Conservation (phyloP, 2,797 vertebrate species). For the Borostomias antarcticus region DNA sequence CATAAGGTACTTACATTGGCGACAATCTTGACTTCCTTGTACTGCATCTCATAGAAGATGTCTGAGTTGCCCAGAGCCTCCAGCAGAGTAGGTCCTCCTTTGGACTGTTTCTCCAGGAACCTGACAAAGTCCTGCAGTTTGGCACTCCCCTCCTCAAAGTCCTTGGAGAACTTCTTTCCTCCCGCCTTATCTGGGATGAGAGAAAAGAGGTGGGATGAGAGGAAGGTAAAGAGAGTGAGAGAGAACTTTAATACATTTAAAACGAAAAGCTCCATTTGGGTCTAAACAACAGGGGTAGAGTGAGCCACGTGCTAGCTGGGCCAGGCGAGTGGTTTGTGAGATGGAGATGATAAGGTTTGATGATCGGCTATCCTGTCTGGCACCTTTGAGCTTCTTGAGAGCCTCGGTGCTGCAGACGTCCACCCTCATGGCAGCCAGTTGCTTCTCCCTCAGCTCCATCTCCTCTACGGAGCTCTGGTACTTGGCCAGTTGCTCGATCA, state of each 20-base stretch:
- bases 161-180: constrained; percentile 96
- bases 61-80: constrained; percentile 90
- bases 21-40: constrained; percentile 97
- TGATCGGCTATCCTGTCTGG: not conserved
- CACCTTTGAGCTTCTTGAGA: constrained; percentile 95
- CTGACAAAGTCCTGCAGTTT: constrained; percentile 95
- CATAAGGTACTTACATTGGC: constrained; percentile 94
- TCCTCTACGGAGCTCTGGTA: constrained; percentile 89
- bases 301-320: not conserved
- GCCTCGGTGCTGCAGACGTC: constrained; percentile 94
- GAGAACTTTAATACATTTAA: not conserved
- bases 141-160: constrained; percentile 95
- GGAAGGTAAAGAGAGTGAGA: constrained; percentile 5
- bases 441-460: constrained; percentile 91
- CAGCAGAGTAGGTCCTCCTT: constrained; percentile 81
- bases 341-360: not conserved
- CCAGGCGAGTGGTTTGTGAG: too few relatives aligned
- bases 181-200: constrained; percentile 94
- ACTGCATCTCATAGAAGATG: constrained; percentile 97
- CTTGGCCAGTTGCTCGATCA: constrained; percentile 87
- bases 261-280: not conserved
- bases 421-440: constrained; percentile 93
- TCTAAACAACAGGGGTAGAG: not conserved
- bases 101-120: constrained; percentile 88
- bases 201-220: constrained; percentile 1